Base-by-base conservation (phyloP, 2,113 vertebrate species). In the Hipposideros armiger region DNA sequence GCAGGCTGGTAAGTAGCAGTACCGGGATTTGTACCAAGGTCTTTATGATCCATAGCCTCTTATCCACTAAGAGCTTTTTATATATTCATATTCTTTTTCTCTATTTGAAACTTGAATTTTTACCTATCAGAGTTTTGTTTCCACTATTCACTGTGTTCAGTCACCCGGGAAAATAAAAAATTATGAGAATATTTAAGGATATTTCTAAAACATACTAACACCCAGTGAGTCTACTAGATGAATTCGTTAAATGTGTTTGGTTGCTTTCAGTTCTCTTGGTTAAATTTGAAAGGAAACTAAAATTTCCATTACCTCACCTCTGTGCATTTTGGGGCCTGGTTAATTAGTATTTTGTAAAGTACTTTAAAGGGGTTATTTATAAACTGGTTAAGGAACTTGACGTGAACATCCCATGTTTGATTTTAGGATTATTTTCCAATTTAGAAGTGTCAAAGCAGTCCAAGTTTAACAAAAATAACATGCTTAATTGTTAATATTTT, bases 321-420 rank as follows among this genome's bases (percentile, higher is more conserved):
- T 91, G 80, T 95, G 94, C 80, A 36, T 96, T 96, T 84, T 30
- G 77, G 77, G 66, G 8, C 32, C 47, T 84, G 73, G 89, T 91
- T 96, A 91, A 95, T 96, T 94, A 95, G 73, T 97, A 78, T 91
- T 95, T 94, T 87, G 42, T 82, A 93, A 94, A 96, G 77, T 67
- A 40, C 50, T 95, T 86, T 80, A 70, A 85, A 94, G 62, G 9
- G 22, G 86, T 87, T 95, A 67, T 96, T 87, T 90, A 86, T 93
- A 95, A 87, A 67, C 77, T 36, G 74, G 5, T 66, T 77, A 92
- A 96, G 67, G 62, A 86, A 80, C 17, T 66, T 93, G 45, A 54
- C 52, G 93, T 87, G 72, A 90, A 72, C 17, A 73, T 92, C n/a
- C 30, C 9, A 16, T 58, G 70, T 89, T 97, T 97, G 87, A 95